Percentiles rank a stretch among this genome's conserved stretches.
Conservation (phyloP, 35 echinoderm and acorn worm species). For the Acanthaster planci region DNA sequence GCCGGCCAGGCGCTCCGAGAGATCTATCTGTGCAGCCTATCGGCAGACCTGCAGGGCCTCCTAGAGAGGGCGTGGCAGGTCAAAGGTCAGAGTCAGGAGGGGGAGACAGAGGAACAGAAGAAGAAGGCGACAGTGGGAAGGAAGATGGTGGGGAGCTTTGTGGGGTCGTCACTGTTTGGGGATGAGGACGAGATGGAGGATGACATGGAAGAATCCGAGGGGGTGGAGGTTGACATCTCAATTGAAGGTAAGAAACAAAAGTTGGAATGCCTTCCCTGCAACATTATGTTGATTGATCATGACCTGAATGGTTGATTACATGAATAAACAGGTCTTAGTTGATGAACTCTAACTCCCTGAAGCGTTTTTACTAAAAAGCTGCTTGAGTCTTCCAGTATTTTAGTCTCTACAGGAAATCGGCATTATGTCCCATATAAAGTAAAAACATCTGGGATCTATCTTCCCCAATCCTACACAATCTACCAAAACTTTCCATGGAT, state of each 20-base stretch:
- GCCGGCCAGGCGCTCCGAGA: constrained; percentile 56
- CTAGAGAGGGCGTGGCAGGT: constrained; percentile 51
- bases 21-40: constrained; percentile 64
- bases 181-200: constrained; percentile 6
- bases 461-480: too few relatives aligned
- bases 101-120: not conserved
- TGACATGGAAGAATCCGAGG: constrained; percentile 8
- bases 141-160: constrained; percentile 11
- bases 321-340: too few relatives aligned
- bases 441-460: too few relatives aligned
- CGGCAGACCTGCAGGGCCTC: constrained; percentile 41
- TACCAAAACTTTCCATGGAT: too few relatives aligned
- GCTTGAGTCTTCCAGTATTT: too few relatives aligned
- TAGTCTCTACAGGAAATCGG: too few relatives aligned
- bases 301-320: too few relatives aligned
- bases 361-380: too few relatives aligned
- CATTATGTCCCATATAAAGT: too few relatives aligned
- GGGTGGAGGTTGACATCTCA: constrained; percentile 8
- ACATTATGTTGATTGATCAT: too few relatives aligned
- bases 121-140: constrained; percentile 52
- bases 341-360: too few relatives aligned
- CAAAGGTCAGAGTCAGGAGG: constrained; percentile 32
- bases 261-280: too few relatives aligned
- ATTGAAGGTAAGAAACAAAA: not conserved
- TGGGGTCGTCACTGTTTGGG: not conserved